Conservation (phyloP, 2,113 vertebrate genomes). For the Uropsilus gracilis region DNA sequence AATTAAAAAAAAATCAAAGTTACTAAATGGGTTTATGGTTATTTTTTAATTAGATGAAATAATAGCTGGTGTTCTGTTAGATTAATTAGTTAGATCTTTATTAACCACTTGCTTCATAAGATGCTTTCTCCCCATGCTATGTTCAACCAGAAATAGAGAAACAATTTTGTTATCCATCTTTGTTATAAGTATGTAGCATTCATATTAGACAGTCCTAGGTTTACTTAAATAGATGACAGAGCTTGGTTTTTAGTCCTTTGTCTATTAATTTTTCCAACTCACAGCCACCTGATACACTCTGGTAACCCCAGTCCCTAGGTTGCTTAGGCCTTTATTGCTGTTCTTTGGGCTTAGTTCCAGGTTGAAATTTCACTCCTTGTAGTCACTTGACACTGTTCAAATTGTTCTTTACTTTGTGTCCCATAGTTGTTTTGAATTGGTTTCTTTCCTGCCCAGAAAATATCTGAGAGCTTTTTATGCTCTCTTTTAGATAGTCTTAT, state of each 20-base stretch:
- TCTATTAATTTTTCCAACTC: neutral
- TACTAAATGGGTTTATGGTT: neutral
- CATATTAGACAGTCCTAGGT: neutral
- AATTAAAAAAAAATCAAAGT: neutral
- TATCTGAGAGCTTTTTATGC: neutral
- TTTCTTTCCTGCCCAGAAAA: neutral
- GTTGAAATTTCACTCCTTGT: slow-evolving; percentile 9
- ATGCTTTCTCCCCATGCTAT: neutral
- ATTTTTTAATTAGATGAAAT: slow-evolving; percentile 23
- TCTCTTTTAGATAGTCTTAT: neutral
- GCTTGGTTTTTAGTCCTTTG: neutral
- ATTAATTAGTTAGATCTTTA: slow-evolving; percentile 1
- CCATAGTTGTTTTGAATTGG: slow-evolving; percentile 6
- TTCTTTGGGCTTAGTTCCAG: neutral
- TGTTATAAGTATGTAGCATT: neutral
- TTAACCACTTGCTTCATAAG: neutral
- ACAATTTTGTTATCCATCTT: neutral
- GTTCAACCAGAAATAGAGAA: neutral
- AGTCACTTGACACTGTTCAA: slow-evolving; percentile 20
- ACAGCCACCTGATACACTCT: neutral
- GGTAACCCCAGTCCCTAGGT: neutral
- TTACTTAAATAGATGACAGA: neutral
- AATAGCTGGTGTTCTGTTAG: neutral
- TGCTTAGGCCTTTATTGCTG: slow-evolving; percentile 20
- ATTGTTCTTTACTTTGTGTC: neutral